These are phyloP conservation scores for Ictalurus furcatus DNA, from an alignment of 2,113 vertebrate genomes.

Conservation along the genomic window DNA sequence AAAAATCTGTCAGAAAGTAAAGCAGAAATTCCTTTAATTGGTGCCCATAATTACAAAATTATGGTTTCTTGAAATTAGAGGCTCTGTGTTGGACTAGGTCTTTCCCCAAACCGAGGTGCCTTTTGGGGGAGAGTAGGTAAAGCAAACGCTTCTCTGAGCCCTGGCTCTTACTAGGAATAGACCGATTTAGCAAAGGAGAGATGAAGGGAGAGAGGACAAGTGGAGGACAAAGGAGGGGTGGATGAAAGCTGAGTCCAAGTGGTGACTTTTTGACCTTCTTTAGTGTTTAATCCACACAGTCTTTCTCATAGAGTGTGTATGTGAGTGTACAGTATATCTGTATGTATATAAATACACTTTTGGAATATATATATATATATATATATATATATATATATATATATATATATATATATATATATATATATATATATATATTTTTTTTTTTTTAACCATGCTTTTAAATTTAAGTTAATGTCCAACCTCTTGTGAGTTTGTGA, in stretches of 20 bases:
- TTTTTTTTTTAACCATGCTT: background rate
- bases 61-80: conserved; percentile 41
- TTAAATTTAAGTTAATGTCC: background rate
- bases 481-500: background rate
- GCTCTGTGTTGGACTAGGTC: conserved; percentile 61
- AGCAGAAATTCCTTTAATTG: conserved; percentile 5
- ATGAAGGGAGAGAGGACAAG: conserved; percentile 46
- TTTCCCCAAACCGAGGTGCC: conserved; percentile 61
- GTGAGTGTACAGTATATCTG: conserved; percentile 2
- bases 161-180: conserved; percentile 50
- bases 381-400: background rate
- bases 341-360: background rate
- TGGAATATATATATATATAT: background rate
- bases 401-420: background rate
- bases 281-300: conserved; percentile 71
- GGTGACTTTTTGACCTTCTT: conserved; percentile 71
- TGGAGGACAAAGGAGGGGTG: conserved; percentile 53
- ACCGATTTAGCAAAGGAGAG: conserved; percentile 49
- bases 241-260: conserved; percentile 58
- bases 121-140: conserved; percentile 39
- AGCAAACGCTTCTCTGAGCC: conserved; percentile 46
- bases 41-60: background rate
- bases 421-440: background rate
- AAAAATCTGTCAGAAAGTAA: background rate
- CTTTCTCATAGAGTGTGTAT: conserved; percentile 4